These are phyloP conservation scores for Stictonetta naevosa DNA, from an alignment of 2,113 vertebrate genomes.

Conservation along the genomic window DNA sequence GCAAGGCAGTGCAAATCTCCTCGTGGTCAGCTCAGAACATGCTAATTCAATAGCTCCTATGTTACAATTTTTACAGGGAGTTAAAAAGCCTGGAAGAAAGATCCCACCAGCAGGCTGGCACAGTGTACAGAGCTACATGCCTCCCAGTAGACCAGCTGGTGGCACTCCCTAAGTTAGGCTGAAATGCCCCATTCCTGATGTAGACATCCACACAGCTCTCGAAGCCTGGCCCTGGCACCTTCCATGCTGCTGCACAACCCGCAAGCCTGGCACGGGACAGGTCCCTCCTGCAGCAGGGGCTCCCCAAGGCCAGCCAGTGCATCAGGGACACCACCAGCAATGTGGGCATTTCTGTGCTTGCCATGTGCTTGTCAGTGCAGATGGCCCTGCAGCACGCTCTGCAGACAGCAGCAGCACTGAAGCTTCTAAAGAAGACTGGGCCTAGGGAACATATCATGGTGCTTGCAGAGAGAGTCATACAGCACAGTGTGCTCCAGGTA, in stretches of 20 bases:
- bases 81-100: background rate
- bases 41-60: background rate
- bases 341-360: background rate
- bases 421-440: background rate
- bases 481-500: background rate
- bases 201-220: background rate
- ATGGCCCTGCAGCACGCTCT: background rate
- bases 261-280: fast-evolving
- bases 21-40: background rate
- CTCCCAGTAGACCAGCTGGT: background rate
- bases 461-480: background rate
- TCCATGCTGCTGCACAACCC: background rate
- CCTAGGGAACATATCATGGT: background rate
- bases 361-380: background rate
- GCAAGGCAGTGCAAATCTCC: background rate
- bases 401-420: background rate
- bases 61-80: background rate
- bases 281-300: background rate
- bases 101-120: background rate
- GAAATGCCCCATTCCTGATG: background rate
- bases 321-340: background rate
- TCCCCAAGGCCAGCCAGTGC: fast-evolving
- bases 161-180: background rate
- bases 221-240: fast-evolving
- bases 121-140: background rate